These are phyloP conservation scores for Phasianus colchicus DNA, from an alignment of 2,113 vertebrate species.

Conservation along the genomic window DNA sequence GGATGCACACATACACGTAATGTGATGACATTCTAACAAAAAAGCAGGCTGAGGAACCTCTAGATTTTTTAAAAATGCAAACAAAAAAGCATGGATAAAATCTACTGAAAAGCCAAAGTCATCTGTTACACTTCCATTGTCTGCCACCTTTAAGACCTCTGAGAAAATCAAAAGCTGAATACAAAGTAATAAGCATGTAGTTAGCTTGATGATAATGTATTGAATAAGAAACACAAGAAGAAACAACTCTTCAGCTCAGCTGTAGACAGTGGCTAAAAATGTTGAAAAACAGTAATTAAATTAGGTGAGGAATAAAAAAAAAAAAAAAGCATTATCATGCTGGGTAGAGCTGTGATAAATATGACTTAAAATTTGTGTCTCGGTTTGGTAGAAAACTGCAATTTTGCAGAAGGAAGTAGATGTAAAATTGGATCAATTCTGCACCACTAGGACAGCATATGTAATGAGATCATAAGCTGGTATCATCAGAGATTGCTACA, in stretches of 20 bases:
- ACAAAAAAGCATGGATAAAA: neutral
- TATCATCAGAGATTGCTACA: constrained; percentile 2
- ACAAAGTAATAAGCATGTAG: neutral
- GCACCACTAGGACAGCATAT: neutral
- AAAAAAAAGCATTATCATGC: neutral
- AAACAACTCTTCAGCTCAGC: neutral
- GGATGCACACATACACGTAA: neutral
- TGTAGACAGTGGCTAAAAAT: neutral
- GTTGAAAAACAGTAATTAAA: neutral
- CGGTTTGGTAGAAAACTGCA: neutral
- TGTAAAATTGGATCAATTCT: neutral
- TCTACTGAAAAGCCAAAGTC: neutral
- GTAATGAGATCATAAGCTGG: neutral
- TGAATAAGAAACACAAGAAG: neutral
- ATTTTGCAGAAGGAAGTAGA: neutral
- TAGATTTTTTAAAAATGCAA: neutral
- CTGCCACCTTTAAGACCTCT: neutral
- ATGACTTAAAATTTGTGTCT: neutral
- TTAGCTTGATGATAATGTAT: neutral
- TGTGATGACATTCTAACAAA: neutral
- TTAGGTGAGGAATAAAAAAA: neutral
- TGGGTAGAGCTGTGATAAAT: neutral
- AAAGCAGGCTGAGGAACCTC: neutral
- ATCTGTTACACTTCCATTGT: neutral
- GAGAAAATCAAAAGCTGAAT: neutral